Percentiles rank a stretch among this genome's conserved stretches.
Conservation (phyloP, 2,888 invertebrate genomes). For the Neoascia interrupta region DNA sequence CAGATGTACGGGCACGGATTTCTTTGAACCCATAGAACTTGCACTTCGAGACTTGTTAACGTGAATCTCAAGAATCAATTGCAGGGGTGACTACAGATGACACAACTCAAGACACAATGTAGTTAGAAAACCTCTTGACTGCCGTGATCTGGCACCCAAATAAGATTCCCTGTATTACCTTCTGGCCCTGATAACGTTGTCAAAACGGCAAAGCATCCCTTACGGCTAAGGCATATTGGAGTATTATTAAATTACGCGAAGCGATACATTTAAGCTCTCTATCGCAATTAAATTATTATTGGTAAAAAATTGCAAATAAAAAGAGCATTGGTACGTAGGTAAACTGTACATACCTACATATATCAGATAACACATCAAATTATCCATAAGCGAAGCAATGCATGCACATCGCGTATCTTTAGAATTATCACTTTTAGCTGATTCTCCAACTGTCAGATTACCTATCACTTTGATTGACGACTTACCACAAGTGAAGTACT, state of each 20-base stretch:
- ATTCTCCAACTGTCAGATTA: constrained; percentile 66
- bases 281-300: constrained; percentile 56
- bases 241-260: constrained; percentile 44
- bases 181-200: too few relatives aligned
- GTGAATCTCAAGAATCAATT: too few relatives aligned
- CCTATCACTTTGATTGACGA: constrained; percentile 69
- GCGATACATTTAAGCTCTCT: constrained; percentile 10
- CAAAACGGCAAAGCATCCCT: constrained; percentile 22
- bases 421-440: constrained; percentile 68
- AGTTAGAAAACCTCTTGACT: too few relatives aligned
- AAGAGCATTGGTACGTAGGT: not conserved
- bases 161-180: too few relatives aligned
- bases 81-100: too few relatives aligned
- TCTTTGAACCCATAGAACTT: too few relatives aligned
- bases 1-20: too few relatives aligned
- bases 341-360: not conserved
- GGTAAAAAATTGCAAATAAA: constrained; percentile 1
- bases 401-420: constrained; percentile 66
- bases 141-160: too few relatives aligned
- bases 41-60: too few relatives aligned
- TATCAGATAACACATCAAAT: constrained; percentile 56
- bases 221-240: constrained; percentile 29
- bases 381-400: constrained; percentile 53
- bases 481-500: constrained; percentile 59
- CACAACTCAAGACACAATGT: too few relatives aligned